Percentiles rank a stretch among this genome's conserved stretches.
These are phyloP conservation scores for Pseudochirops corinnae DNA, from an alignment of 2,797 vertebrate species.

Conservation along the genomic window DNA sequence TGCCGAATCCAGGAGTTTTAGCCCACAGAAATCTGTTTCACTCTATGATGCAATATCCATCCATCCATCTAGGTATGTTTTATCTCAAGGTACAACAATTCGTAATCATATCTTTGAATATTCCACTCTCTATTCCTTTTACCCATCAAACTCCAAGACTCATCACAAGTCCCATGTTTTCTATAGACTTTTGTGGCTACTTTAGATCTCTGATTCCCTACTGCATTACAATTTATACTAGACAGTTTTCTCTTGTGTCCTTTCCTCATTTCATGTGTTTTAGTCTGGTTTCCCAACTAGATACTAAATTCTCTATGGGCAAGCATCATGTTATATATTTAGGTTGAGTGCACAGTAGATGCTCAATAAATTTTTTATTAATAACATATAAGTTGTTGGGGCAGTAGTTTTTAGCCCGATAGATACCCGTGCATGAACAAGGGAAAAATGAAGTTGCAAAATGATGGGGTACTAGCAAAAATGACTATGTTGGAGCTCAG, in stretches of 20 bases:
- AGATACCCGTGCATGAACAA: not conserved
- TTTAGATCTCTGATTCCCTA: not conserved
- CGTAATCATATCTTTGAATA: not conserved
- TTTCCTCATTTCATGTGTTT: not conserved
- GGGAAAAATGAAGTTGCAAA: not conserved
- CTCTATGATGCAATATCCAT: not conserved
- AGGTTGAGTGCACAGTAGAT: not conserved
- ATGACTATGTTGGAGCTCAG: not conserved
- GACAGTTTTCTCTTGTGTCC: not conserved
- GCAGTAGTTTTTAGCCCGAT: not conserved
- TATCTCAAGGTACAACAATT: not conserved
- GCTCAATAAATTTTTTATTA: not conserved
- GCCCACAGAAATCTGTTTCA: not conserved
- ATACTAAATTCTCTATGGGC: not conserved
- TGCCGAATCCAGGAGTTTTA: not conserved
- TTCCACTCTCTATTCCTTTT: not conserved
- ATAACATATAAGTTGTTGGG: not conserved
- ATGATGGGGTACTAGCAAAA: not conserved
- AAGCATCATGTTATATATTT: not conserved
- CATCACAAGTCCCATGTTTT: not conserved
- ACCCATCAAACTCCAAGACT: not conserved
- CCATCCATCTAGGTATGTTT: not conserved
- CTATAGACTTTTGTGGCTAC: not conserved
- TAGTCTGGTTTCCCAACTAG: not conserved
- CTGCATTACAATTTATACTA: not conserved